Evolutionary conservation across 1,140 invertebrate genomes (phyloP).

Genomic region (Microplitis demolitor): DNA sequence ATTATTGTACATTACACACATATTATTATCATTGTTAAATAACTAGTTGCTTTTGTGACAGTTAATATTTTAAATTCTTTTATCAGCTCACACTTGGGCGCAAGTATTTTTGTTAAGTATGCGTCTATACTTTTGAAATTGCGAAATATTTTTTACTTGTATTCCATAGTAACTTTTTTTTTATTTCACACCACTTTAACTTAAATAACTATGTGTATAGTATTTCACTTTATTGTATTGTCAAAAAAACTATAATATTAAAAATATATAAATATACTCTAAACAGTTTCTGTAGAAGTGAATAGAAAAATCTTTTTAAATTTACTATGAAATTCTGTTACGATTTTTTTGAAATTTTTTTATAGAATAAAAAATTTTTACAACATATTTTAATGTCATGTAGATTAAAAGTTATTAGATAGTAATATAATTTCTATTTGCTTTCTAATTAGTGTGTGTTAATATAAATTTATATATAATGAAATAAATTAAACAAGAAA

Average conservation of each 20-base stretch:
- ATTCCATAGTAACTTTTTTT: not conserved
- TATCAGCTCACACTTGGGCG: not conserved
- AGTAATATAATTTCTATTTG: too few species aligned
- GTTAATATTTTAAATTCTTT: constrained; percentile 18
- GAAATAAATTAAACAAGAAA: not conserved
- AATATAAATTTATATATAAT: not conserved
- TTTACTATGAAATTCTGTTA: too few species aligned
- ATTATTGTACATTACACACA: constrained; percentile 33
- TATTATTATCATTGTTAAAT: constrained; percentile 36
- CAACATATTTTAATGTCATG: too few species aligned
- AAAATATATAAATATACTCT: too few species aligned
- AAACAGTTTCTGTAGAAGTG: too few species aligned
- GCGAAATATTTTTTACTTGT: not conserved
- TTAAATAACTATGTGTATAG: not conserved
- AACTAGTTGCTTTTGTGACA: constrained; percentile 23
- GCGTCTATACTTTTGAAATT: not conserved
- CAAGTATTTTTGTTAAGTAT: not conserved
- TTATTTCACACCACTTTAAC: not conserved
- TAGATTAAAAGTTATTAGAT: too few species aligned
- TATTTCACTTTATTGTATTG: too few species aligned
- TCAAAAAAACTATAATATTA: too few species aligned
- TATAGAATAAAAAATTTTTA: too few species aligned
- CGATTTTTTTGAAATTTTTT: too few species aligned
- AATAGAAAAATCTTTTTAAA: too few species aligned
- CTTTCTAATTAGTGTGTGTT: too few species aligned